Evolutionary conservation across 2,888 invertebrate species (phyloP), one percentile per base, ranked within the genome.

Genomic region (Ernsta delagoae): DNA sequence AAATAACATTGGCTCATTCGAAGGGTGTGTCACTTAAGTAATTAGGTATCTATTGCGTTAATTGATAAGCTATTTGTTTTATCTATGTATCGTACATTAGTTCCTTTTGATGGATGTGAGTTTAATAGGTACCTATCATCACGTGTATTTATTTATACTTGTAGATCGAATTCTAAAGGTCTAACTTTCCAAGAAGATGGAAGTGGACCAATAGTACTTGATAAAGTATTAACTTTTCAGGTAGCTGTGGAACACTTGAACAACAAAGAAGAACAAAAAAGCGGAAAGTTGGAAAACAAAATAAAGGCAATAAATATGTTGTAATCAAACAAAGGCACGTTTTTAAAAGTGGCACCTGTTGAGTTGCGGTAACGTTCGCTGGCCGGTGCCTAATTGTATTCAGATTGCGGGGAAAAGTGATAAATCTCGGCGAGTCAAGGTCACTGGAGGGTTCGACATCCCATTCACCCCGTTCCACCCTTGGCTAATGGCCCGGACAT

Each of bases 391-490:
- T 90, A 92, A 92, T 92, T 90, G 90, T 89, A 89, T 91, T 92
- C 89, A 90, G 88, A 91, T 90, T 88, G 89, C 88, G 83, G 86
- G 86, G 89, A 90, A 90, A 86, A 88, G 89, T 90, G 89, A 90
- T 91, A 90, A 90, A 90, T 90, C 88, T 88, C 84, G 78, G 81
- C 78, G 84, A 88, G 90, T 91, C 92, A 92, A 92, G 92, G 92
- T 91, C 92, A 85, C 70, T 82, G 83, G 89, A 89, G 90, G 91
- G 90, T 92, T 91, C 88, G 89, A 90, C 89, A 88, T 88, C 87
- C 84, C 89, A 87, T 90, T 90, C 89, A 90, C 92, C 91, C 90
- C 88, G 87, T 90, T 88, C 81, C 84, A 89, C 90, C 89, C 89
- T 84, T 83, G 79, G 84, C 85, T 90, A 89, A 90, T 90, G 89